A percentile compares a stretch with the other conserved stretches of the same genome.
These are phyloP conservation scores for Noturus placidus DNA, from an alignment of 2,113 vertebrate genomes.

Conservation along the genomic window DNA sequence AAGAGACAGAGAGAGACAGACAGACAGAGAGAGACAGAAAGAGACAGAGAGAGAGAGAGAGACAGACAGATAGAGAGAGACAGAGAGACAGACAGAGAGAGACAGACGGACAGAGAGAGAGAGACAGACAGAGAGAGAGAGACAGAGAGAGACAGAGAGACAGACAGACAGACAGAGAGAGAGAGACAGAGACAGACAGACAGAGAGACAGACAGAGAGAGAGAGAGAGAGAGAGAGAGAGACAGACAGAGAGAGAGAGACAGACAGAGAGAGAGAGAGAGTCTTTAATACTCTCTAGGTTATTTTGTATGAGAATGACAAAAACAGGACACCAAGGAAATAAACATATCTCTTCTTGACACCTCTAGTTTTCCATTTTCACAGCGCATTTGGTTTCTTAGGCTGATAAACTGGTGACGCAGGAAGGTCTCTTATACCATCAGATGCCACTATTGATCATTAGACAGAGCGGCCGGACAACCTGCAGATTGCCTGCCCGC, in stretches of 20 bases:
- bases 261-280: constrained; percentile 1
- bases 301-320: constrained; percentile 2
- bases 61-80: too few relatives aligned
- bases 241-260: too few relatives aligned
- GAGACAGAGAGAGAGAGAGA: neutral
- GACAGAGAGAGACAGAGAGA: neutral
- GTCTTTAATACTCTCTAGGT: constrained; percentile 6
- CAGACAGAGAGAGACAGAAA: neutral
- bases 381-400: constrained; percentile 51
- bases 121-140: neutral
- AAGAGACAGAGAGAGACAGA: constrained; percentile 15
- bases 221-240: neutral
- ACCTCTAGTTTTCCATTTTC: constrained; percentile 45
- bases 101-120: neutral
- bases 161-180: too few relatives aligned
- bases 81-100: neutral
- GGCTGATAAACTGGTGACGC: constrained; percentile 66
- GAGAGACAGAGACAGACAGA: neutral
- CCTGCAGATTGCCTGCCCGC: constrained; percentile 65
- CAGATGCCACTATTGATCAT: constrained; percentile 71
- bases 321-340: constrained; percentile 1
- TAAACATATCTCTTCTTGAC: constrained; percentile 7
- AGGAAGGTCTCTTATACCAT: constrained; percentile 66
- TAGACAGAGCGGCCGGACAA: constrained; percentile 69
- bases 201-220: neutral